Base-by-base conservation (phyloP, 2,797 vertebrate species). In the Amazona finschi region DNA sequence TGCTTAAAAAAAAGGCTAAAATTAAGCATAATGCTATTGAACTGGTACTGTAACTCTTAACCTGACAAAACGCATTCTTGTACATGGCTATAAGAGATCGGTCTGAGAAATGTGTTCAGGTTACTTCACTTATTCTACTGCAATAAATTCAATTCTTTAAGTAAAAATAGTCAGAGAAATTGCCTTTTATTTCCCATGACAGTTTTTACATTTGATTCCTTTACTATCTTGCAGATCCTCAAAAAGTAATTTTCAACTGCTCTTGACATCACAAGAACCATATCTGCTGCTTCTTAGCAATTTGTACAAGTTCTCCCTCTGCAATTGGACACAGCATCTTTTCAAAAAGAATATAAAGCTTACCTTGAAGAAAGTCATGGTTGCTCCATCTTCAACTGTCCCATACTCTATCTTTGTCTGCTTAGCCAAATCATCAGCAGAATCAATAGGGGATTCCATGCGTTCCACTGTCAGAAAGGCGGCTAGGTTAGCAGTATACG, bases 371-470 rank as follows among this genome's bases (percentile, higher is more conserved):
- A 99, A 99, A 47, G 98, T 99, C 99, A 99, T 99, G 58, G 99
- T 99, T 52, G 99, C 98, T 9, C 99, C 99, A 31, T 99, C 99
- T 96, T 99, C 99, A 58, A 99, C 98, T 50, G 99, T 98, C 15
- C 99, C 99, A 12, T 99, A 99, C 92, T 99, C 99, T 95, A 99
- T 99, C 97, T 99, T 99, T 81, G 99, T 99, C 97, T 99, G 99
- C 96, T 99, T 99, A 90, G 99, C 99, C 96, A 99, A 98, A 96
- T 99, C 99, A 44, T 99, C 99, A 8, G 99, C 99, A 36, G 99
- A 99, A 92, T 99, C 99, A 49, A 99, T 99, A 50, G 99, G 99
- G 8, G 99, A 99, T 97, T 99, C 99, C 99, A 99, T 99, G 69
- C 99, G 98, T 95, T 99, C 99, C 97, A 99, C 99, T 43, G 99